A percentile compares a stretch with the other conserved stretches of the same genome.
Conservation (phyloP, 2,888 invertebrate species). For the Heliconius aoede region DNA sequence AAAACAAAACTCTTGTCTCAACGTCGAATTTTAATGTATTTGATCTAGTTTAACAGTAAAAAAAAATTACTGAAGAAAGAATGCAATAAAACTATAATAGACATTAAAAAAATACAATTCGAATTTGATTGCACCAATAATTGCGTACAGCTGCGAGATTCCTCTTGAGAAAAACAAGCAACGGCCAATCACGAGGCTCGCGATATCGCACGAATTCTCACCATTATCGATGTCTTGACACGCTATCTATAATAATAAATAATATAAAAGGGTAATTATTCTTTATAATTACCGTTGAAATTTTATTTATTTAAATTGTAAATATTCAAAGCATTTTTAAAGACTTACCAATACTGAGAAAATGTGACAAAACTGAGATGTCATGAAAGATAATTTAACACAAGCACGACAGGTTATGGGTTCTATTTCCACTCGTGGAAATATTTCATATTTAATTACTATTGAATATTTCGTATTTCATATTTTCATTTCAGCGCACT, state of each 20-base stretch:
- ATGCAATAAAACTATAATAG: constrained; percentile 31
- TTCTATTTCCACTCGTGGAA: too few species aligned
- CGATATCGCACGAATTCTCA: constrained; percentile 72
- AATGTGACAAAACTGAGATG: neutral
- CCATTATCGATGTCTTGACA: constrained; percentile 55
- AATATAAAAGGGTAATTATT: constrained; percentile 7
- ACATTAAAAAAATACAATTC: constrained; percentile 21
- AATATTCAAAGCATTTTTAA: neutral
- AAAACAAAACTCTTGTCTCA: too few species aligned
- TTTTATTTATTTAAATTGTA: neutral
- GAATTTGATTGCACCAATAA: constrained; percentile 46
- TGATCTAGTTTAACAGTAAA: constrained; percentile 2
- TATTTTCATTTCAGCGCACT: too few species aligned
- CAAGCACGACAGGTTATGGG: too few species aligned
- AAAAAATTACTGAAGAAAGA: neutral
- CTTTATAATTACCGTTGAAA: neutral
- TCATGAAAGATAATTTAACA: neutral
- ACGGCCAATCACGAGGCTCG: constrained; percentile 58
- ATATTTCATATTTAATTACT: too few species aligned
- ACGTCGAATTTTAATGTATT: too few species aligned
- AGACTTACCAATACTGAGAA: neutral
- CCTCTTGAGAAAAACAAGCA: constrained; percentile 54
- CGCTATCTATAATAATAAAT: constrained; percentile 18
- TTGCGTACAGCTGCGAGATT: constrained; percentile 43
- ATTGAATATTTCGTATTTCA: too few species aligned